Evolutionary conservation across 2,888 invertebrate species (phyloP).

Genomic region (Aelia acuminata): DNA sequence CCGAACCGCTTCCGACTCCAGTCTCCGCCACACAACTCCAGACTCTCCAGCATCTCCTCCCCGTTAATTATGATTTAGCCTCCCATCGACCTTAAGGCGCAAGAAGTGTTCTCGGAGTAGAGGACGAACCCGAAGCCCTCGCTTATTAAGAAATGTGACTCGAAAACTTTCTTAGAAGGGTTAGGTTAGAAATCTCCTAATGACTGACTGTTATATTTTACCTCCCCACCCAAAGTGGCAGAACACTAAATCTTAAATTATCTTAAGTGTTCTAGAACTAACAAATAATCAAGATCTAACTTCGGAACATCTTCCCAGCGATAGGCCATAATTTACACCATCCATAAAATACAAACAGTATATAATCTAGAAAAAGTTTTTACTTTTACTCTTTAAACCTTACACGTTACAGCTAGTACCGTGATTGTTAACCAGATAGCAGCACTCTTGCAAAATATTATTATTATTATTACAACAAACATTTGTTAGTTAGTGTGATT

Average conservation of each 20-base stretch:
- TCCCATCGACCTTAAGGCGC: background rate
- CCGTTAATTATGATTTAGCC: slow-evolving; percentile 57
- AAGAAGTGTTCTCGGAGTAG: background rate
- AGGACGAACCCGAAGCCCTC: background rate
- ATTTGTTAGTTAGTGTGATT: too few species aligned
- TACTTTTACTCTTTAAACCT: too few species aligned
- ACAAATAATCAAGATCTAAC: background rate
- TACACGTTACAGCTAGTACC: too few species aligned
- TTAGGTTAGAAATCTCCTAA: slow-evolving; percentile 12
- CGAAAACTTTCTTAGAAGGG: slow-evolving; percentile 42
- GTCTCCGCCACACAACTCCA: slow-evolving; percentile 33
- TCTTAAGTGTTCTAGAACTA: background rate
- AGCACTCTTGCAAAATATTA: too few species aligned
- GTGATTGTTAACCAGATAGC: too few species aligned
- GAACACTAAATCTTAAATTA: slow-evolving; percentile 34
- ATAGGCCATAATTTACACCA: too few species aligned
- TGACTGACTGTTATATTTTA: slow-evolving; percentile 47
- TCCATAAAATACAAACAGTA: too few species aligned
- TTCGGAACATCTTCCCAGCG: background rate
- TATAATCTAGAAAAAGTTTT: too few species aligned
- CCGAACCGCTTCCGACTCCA: slow-evolving; percentile 49
- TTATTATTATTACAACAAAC: too few species aligned
- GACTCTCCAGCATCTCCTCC: slow-evolving; percentile 27
- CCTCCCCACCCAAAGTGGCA: background rate
- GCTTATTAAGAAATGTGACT: slow-evolving; percentile 50